A percentile compares a stretch with the other conserved stretches of the same genome.
These are phyloP conservation scores for Cebidichthys violaceus DNA, from an alignment of 2,113 vertebrate species.

Conservation along the genomic window DNA sequence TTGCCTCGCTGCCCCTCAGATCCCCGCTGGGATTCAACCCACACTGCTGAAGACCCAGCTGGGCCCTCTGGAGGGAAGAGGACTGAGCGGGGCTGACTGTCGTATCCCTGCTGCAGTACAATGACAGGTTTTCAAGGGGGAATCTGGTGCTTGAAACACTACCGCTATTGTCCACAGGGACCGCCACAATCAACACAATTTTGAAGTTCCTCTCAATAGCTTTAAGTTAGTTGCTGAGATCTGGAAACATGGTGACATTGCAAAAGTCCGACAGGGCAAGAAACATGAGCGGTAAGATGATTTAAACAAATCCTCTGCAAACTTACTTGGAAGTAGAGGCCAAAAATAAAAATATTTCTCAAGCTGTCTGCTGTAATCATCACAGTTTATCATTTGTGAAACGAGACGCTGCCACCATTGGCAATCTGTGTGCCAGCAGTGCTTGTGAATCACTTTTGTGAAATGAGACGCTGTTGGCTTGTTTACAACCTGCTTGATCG, in stretches of 20 bases:
- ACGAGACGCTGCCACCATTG: slow-evolving; percentile 5
- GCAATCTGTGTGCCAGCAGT: slow-evolving; percentile 5
- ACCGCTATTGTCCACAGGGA: not conserved
- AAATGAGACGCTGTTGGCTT: slow-evolving; percentile 21
- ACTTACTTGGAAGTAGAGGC: not conserved
- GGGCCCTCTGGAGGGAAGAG: too few species aligned
- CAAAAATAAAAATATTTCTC: slow-evolving; percentile 11
- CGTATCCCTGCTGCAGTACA: too few species aligned
- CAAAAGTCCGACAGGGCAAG: not conserved
- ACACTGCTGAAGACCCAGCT: too few species aligned
- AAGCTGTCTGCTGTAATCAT: slow-evolving; percentile 19
- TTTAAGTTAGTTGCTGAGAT: not conserved
- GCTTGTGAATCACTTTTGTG: slow-evolving; percentile 35
- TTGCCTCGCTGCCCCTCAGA: too few species aligned
- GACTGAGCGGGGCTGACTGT: too few species aligned
- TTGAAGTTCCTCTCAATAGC: not conserved
- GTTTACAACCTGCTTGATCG: slow-evolving; percentile 35
- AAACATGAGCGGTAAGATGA: not conserved
- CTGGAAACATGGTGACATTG: not conserved
- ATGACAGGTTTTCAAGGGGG: not conserved
- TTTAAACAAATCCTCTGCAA: slow-evolving; percentile 7
- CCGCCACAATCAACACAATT: not conserved
- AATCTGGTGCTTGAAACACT: too few species aligned
- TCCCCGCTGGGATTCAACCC: too few species aligned
- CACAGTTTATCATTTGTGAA: slow-evolving; percentile 33